Conservation (phyloP, 1,140 invertebrate species). For the Euwallacea fornicatus region DNA sequence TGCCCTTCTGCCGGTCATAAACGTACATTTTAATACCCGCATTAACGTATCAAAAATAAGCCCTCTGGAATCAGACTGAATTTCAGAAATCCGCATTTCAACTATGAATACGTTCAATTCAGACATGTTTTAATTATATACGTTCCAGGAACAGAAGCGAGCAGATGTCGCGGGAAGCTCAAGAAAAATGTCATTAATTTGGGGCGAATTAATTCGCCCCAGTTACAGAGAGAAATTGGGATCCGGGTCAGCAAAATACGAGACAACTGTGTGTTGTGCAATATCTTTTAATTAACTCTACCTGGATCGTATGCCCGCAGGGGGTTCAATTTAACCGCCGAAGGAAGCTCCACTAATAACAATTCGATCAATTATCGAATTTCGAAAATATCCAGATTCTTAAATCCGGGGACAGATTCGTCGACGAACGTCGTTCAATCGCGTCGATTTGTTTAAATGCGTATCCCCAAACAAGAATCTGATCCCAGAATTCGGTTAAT, state of each 20-base stretch:
- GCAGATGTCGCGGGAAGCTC: no score
- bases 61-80: neutral
- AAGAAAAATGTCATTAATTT: slow-evolving; percentile 21
- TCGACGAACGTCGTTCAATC: no score
- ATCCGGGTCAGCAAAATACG: slow-evolving; percentile 17
- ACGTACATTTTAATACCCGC: slow-evolving; percentile 33
- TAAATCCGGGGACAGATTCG: no score
- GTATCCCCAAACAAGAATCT: no score
- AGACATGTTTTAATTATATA: no score
- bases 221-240: neutral
- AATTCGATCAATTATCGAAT: no score
- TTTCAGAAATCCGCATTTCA: no score
- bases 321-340: neutral
- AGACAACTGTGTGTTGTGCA: slow-evolving; percentile 22
- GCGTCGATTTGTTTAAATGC: no score
- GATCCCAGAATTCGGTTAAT: no score
- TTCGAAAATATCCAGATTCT: no score
- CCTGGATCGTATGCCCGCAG: slow-evolving; percentile 8
- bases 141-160: no score
- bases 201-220: neutral
- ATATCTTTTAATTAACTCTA: slow-evolving; percentile 29
- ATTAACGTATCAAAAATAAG: slow-evolving; percentile 24
- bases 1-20: slow-evolving; percentile 25
- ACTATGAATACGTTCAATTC: no score
- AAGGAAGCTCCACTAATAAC: slow-evolving; percentile 1